A percentile compares a stretch with the other conserved stretches of the same genome.
Evolutionary conservation across 2,797 vertebrate genomes (phyloP).

Genomic region (Falco berigora): DNA sequence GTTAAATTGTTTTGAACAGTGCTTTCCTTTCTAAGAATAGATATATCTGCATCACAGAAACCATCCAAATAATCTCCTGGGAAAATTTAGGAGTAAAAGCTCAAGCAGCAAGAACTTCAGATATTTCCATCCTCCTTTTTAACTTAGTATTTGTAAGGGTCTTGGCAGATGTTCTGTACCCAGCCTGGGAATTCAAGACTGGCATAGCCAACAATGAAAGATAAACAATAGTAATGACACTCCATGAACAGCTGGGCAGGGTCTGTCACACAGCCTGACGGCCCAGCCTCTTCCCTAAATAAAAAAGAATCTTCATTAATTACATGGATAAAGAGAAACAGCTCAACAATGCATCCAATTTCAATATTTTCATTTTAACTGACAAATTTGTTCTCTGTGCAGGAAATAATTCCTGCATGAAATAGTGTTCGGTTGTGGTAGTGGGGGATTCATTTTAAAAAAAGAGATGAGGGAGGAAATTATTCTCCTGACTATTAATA

Average conservation of each 20-base stretch:
- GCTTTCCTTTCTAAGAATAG: background rate
- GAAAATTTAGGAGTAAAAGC: background rate
- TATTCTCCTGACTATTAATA: slow-evolving; percentile 8
- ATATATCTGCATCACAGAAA: background rate
- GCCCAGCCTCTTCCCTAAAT: background rate
- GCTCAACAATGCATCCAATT: background rate
- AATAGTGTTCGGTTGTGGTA: background rate
- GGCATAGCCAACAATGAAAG: background rate
- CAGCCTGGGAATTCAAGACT: background rate
- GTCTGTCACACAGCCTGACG: background rate
- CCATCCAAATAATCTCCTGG: background rate
- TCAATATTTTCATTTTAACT: background rate
- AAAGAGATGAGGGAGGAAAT: background rate
- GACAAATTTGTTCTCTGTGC: background rate
- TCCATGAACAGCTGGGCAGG: background rate
- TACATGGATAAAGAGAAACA: background rate
- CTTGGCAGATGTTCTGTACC: background rate
- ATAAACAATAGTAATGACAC: background rate
- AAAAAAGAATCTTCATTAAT: background rate
- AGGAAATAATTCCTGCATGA: background rate
- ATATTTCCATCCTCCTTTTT: background rate
- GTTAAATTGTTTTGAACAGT: background rate
- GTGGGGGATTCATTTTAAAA: background rate
- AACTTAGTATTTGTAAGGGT: background rate
- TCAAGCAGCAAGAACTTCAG: background rate